These are phyloP conservation scores for Clarias platycephalus DNA, from an alignment of 2,797 vertebrate species.

Conservation along the genomic window DNA sequence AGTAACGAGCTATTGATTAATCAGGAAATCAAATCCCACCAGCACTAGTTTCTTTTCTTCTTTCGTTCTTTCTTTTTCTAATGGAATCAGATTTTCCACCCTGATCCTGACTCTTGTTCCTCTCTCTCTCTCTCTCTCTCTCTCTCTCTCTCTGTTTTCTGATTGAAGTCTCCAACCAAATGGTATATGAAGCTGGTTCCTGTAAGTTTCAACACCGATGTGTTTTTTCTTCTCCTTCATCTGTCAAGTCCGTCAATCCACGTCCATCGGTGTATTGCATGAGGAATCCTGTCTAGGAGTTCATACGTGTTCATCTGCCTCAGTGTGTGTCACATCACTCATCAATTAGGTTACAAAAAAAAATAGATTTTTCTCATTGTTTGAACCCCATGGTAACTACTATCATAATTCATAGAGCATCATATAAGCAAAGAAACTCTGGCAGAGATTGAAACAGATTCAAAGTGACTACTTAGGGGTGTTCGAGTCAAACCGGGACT, in stretches of 20 bases:
- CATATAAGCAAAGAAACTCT: background rate
- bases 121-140: background rate
- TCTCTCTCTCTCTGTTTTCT: slow-evolving; percentile 50
- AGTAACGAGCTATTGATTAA: slow-evolving; percentile 36
- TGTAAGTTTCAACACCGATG: slow-evolving; percentile 83
- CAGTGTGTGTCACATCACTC: background rate
- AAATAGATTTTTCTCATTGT: background rate
- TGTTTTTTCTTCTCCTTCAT: background rate
- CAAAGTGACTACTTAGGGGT: background rate
- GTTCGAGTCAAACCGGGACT: too few species aligned
- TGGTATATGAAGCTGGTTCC: slow-evolving; percentile 99
- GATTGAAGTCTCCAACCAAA: slow-evolving; percentile 97
- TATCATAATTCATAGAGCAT: background rate
- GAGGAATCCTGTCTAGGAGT: background rate
- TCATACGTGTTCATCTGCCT: background rate
- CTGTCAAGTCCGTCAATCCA: background rate
- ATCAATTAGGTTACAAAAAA: background rate
- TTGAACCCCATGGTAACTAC: background rate
- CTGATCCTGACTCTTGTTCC: slow-evolving; percentile 19
- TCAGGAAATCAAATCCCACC: slow-evolving; percentile 21
- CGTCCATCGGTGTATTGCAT: background rate
- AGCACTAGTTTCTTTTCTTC: background rate
- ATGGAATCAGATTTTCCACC: slow-evolving; percentile 3
- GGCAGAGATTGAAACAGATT: background rate
- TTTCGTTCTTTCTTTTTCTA: background rate